Conservation (phyloP, 2,113 vertebrate genomes). For the Xiphophorus couchianus region DNA sequence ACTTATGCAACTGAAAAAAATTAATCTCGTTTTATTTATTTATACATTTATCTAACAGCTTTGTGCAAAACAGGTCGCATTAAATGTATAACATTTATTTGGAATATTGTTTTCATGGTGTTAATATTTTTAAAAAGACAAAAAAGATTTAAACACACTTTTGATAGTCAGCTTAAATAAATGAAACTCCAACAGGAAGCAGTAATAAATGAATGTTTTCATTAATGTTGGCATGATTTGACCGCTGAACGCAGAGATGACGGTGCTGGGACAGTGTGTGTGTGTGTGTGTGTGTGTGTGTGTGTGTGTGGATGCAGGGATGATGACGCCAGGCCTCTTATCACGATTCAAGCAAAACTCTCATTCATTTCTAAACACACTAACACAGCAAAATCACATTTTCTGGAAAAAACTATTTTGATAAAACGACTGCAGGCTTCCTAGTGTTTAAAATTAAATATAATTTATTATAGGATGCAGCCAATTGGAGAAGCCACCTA, state of each 20-base stretch:
- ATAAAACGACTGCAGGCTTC: not conserved
- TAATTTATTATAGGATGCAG: not conserved
- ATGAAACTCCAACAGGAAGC: no score
- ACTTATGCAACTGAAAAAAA: no score
- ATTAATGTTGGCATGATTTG: not conserved
- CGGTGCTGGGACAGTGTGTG: not conserved
- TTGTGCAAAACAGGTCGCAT: no score
- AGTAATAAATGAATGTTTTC: not conserved
- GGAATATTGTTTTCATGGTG: no score
- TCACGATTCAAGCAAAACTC: not conserved
- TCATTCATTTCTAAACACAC: not conserved
- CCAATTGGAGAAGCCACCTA: conserved; percentile 65
- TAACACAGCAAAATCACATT: no score
- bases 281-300: no score
- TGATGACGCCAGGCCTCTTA: not conserved
- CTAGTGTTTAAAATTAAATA: not conserved
- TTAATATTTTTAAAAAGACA: no score
- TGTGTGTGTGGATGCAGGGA: not conserved
- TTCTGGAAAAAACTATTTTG: not conserved
- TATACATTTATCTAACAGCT: no score
- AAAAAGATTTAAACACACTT: not conserved
- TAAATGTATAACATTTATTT: no score
- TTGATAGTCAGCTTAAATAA: not conserved
- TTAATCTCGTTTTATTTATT: no score
- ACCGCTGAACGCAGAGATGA: no score